Evolutionary conservation across 2,888 invertebrate genomes (phyloP), one percentile per base, ranked within the genome.

Genomic region (Crematogaster levior): DNA sequence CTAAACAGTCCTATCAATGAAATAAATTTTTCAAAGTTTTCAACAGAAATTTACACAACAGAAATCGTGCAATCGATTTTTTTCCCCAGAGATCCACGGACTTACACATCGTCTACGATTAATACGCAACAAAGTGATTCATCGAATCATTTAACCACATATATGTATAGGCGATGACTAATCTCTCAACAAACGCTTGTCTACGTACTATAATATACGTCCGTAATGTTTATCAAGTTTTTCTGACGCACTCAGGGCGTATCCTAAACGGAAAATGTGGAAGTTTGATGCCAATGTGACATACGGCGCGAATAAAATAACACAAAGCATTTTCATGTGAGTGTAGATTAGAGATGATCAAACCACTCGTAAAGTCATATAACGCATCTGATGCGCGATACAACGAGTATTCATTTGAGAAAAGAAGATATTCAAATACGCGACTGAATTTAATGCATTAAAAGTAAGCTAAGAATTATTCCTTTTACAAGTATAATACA

Each of bases 41-140:
- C 15, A 10, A 70, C 10, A 24, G 30, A 68, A 34, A 53, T 56
- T 12, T n/a, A 24, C 24, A 56, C n/a, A 53, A 40, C 18, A 40
- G 4, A 21, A 10, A 34, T 18, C 37, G 15, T 10, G 34, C 18
- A 6, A 24, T 24, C 15, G 1, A 12, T 15, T 48, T 53, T 61
- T 34, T 15, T 46, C 9, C 0, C 15, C 48, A 89, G 85, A 88
- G 89, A 89, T 85, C 84, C 90, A 88, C 88, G 87, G 86, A 89
- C 87, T 89, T 3, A 89, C 86, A 85, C 86, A 89, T 83, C 85
- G 86, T 88, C 81, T 86, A 87, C 86, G 81, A 72, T 65, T 51
- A 43, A 77, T 27, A 21, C 30, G 53, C 63, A 43, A 58, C 43
- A 15, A 77, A 56, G 66, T 74, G 81, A 72, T 74, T 81, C 81